Evolutionary conservation across 1,140 invertebrate genomes (phyloP).

Genomic region (Campoletis sonorensis): DNA sequence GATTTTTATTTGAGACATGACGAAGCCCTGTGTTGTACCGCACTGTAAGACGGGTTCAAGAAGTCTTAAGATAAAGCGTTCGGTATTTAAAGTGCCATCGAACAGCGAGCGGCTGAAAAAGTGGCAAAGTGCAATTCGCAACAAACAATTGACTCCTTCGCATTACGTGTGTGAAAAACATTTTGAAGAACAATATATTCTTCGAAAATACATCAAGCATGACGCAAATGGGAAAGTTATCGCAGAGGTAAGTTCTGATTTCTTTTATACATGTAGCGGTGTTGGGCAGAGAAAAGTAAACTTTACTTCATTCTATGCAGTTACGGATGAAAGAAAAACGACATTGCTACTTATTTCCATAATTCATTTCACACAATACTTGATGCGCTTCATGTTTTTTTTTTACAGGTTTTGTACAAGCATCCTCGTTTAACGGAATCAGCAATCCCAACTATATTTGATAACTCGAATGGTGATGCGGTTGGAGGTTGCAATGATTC

Average conservation of each 20-base stretch:
- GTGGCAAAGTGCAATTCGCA: constrained; percentile 23
- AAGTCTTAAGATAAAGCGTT: constrained; percentile 19
- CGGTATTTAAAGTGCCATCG: constrained; percentile 31
- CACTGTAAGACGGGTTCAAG: constrained; percentile 30
- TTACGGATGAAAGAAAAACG: background rate
- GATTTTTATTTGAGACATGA: constrained; percentile 13
- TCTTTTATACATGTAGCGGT: background rate
- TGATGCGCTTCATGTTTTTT: constrained; percentile 15
- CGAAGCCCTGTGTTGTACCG: constrained; percentile 37
- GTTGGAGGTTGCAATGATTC: background rate
- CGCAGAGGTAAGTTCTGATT: constrained; percentile 12
- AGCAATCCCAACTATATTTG: constrained; percentile 26
- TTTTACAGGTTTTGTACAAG: constrained; percentile 26
- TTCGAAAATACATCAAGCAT: constrained; percentile 21
- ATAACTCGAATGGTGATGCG: background rate
- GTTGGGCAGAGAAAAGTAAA: background rate
- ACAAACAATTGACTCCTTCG: background rate
- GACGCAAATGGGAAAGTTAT: constrained; percentile 11
- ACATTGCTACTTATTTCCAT: background rate
- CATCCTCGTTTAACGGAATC: constrained; percentile 8
- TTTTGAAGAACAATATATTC: constrained; percentile 37
- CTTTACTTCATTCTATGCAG: background rate
- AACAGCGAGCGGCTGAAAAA: constrained; percentile 13
- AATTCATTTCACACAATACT: background rate
- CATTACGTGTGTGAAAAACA: constrained; percentile 35